Evolutionary conservation across 2,113 vertebrate species (phyloP), one percentile per base, ranked within the genome.

Genomic region (Oreochromis aureus): DNA sequence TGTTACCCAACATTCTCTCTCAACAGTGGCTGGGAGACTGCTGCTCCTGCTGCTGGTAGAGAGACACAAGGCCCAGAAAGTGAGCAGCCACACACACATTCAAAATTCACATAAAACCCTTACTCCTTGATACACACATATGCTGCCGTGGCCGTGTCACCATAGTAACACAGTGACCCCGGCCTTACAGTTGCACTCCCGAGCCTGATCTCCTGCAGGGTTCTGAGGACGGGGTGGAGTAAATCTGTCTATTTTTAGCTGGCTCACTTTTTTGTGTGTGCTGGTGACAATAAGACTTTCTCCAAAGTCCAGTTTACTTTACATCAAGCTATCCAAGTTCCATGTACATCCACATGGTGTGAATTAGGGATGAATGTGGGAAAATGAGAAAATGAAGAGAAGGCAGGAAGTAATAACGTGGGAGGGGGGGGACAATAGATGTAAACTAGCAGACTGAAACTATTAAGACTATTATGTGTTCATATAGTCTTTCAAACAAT

Each of bases 151-250:
- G 71, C 86, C 18, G 36, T 91, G 90, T 95, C 90, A 12, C 95
- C 91, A 96, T 95, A 94, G 95, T 93, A 96, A 96, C 96, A 95
- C 89, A 93, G 84, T 96, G 94, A 96, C 95, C 94, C 88, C 53
- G 27, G 91, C 82, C 88, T 89, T 91, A 92, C 90, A 93, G 87
- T 89, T 94, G 89, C 53, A 39, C 91, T 89, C 85, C 86, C 3
- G 12, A 83, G 92, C 85, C 84, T 82, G 86, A 88, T 92, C 91
- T 79, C 91, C 91, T 56, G 86, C 82, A 36, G 89, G 80, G 93
- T 84, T 86, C 85, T 82, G 89, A 94, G 83, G 78, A 84, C 34
- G 59, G 87, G 92, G 93, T 86, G 91, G 89, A 91, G 92, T 93
- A 92, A 94, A 95, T 92, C 93, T 82, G 86, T 73, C 92, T 96